phyloP scores from a whole-genome alignment of 2,888 invertebrate species.

The Euproctis similis region DNA sequence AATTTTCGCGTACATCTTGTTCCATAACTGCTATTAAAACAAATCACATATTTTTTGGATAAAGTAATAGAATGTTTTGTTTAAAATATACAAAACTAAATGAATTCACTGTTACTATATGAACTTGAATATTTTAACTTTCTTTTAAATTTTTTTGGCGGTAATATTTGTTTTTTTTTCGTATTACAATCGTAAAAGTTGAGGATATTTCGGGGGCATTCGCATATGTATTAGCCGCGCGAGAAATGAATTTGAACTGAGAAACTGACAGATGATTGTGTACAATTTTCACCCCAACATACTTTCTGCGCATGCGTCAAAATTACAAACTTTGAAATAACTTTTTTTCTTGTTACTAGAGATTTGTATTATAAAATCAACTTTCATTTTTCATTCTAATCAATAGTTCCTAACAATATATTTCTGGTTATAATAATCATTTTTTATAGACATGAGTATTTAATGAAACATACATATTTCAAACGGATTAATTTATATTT shows the following conservation, averaged over 20 bases:
- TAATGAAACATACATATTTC: no score
- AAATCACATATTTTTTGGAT: conserved; percentile 16
- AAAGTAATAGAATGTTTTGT: no score
- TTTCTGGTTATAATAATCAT: no score
- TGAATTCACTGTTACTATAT: no score
- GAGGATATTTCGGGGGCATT: conserved; percentile 13
- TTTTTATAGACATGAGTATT: not conserved
- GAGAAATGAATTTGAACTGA: conserved; percentile 39
- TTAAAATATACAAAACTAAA: not conserved
- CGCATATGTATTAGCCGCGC: conserved; percentile 26
- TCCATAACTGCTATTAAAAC: conserved; percentile 51
- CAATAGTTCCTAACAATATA: no score
- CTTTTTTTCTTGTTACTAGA: no score
- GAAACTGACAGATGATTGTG: conserved; percentile 43
- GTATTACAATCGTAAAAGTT: conserved; percentile 41
- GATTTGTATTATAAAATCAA: no score
- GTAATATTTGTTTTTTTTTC: no score
- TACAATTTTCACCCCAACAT: conserved; percentile 26
- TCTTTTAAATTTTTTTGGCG: no score
- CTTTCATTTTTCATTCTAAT: no score
- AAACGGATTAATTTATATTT: no score
- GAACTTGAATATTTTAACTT: no score
- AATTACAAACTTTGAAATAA: not conserved
- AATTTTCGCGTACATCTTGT: conserved; percentile 42
- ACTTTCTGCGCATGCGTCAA: conserved; percentile 45